Evolutionary conservation across 2,888 invertebrate species (phyloP), one percentile per base, ranked within the genome.

Genomic region (Portevinia maculata): DNA sequence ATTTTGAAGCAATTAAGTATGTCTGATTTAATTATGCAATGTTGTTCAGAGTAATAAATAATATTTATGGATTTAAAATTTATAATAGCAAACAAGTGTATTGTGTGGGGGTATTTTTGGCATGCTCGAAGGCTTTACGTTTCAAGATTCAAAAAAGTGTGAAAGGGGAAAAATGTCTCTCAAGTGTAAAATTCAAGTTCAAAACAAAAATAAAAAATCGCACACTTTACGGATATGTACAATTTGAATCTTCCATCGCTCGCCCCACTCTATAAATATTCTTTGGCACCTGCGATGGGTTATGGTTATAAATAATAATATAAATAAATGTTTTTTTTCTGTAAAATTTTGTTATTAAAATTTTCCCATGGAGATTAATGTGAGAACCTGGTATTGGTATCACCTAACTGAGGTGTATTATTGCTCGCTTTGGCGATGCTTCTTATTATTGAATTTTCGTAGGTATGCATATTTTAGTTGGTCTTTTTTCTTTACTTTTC

Each of bases 161-260:
- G 79, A 79, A 73, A 74, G 41, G 74, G 48, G 53, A 71, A 53
- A 46, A 41, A 30, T 17, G 6, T 41, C 32, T 37, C 48, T 65
- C 21, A 59, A 69, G 75, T 69, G 62, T 69, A 46, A 55, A 67
- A 55, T 79, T 74, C 74, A 67, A 79, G 79, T 73, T 79, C 59
- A 30, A 53, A 62, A 53, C 28, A 28, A 62, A 57, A 73, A 79
- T 53, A 46, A 64, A 48, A 46, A 60, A 48, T 6, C 3, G 13
- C 8, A 52, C 21, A 13, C 9, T 37, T n/a, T 41, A 19, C 19
- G 30, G 41, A 28, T 34, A 46, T 32, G 34, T 34, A 59, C 48
- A 30, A 39, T 15, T 59, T 30, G 28, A 39, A 30, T 3, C 13
- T 15, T 37, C 39, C 53, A 30, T 30, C 7, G 46, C 69, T 28